Evolutionary conservation across 2,888 invertebrate species (phyloP).

Genomic region (Acronicta aceris): DNA sequence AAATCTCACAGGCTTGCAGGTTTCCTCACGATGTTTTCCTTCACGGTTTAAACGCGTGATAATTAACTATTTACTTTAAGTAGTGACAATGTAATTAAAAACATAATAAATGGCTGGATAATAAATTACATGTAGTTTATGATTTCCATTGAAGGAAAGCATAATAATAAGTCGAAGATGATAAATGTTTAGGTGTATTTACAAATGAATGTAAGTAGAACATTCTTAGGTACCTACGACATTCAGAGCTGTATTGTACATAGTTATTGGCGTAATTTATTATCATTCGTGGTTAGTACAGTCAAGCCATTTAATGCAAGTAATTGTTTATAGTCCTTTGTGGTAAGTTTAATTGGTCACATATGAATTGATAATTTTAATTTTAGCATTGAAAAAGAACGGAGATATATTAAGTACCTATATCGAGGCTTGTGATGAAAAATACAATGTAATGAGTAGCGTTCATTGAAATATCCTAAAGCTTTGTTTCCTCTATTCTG

Average conservation of each 20-base stretch:
- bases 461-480: not conserved
- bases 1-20: too few species aligned
- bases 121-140: too few species aligned
- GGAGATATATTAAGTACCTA: not conserved
- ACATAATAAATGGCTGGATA: too few species aligned
- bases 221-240: constrained; percentile 6
- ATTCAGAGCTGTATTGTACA: constrained; percentile 23
- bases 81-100: too few species aligned
- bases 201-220: constrained; percentile 1
- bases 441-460: not conserved
- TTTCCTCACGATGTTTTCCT: too few species aligned
- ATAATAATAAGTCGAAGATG: not conserved
- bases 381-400: not conserved
- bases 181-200: constrained; percentile 3
- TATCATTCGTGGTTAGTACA: constrained; percentile 13
- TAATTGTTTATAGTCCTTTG: constrained; percentile 6
- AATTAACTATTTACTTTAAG: too few species aligned
- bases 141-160: too few species aligned
- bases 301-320: constrained; percentile 2
- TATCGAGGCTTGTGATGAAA: too few species aligned
- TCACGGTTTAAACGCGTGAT: too few species aligned
- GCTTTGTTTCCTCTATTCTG: not conserved
- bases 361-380: not conserved
- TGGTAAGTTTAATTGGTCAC: not conserved
- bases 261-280: constrained; percentile 2